These are phyloP conservation scores for Haliclona indistincta DNA, from an alignment of 37 sponge, comb jelly and placozoan species.

Conservation along the genomic window DNA sequence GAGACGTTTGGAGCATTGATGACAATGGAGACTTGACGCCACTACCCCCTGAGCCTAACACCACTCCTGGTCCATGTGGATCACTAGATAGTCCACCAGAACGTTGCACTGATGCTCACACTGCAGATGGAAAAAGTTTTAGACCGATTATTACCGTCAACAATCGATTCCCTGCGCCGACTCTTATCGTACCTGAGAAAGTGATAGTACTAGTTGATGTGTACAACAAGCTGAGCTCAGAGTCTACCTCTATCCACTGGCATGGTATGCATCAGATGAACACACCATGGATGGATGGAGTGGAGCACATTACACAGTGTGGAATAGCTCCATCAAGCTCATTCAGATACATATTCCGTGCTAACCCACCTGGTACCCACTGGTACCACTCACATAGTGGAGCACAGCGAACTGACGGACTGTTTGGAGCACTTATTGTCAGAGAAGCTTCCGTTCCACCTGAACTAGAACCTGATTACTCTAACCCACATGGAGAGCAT, in stretches of 20 bases:
- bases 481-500: constrained; percentile 46
- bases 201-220: constrained; percentile 61
- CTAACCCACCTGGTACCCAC: constrained; percentile 51
- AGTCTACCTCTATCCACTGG: constrained; percentile 75
- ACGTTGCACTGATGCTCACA: constrained; percentile 42
- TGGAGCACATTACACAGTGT: constrained; percentile 71
- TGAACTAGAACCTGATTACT: background rate
- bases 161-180: constrained; percentile 72
- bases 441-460: constrained; percentile 13
- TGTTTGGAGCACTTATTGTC: constrained; percentile 60
- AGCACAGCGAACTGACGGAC: constrained; percentile 63
- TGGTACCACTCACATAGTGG: constrained; percentile 78
- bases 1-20: too few species aligned
- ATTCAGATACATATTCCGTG: constrained; percentile 56
- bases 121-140: constrained; percentile 64
- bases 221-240: constrained; percentile 35
- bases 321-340: constrained; percentile 55
- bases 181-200: constrained; percentile 49
- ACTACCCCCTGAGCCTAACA: too few species aligned
- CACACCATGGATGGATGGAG: constrained; percentile 85
- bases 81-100: too few species aligned
- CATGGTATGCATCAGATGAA: constrained; percentile 76
- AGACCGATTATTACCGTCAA: constrained; percentile 59
- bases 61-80: too few species aligned
- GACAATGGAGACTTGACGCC: too few species aligned